Evolutionary conservation across 2,888 invertebrate genomes (phyloP).

Genomic region (Drosophila seclusa): DNA sequence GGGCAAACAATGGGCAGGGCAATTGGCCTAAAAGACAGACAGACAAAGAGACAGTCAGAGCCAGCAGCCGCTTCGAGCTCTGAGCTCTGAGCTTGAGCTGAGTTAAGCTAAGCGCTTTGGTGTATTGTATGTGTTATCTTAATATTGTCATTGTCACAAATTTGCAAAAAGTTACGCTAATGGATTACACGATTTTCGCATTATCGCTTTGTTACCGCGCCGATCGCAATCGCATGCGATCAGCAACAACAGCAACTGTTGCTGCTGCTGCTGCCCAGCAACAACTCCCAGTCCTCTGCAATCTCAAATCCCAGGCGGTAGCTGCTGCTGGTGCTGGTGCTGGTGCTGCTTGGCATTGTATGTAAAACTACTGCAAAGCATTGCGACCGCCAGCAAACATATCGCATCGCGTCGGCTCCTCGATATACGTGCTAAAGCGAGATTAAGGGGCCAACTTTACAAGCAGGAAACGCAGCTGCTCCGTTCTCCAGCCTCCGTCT

Average conservation of each 20-base stretch:
- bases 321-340: slow-evolving; percentile 16
- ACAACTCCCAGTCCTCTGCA: slow-evolving; percentile 5
- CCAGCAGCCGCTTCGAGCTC: not conserved
- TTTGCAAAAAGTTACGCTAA: slow-evolving; percentile 85
- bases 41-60: not conserved
- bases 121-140: slow-evolving; percentile 82
- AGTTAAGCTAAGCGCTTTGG: slow-evolving; percentile 31
- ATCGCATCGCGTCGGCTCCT: slow-evolving; percentile 50
- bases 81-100: not conserved
- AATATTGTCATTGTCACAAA: slow-evolving; percentile 86
- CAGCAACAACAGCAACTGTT: slow-evolving; percentile 44
- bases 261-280: slow-evolving; percentile 10
- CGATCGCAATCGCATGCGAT: slow-evolving; percentile 81
- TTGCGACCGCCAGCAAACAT: slow-evolving; percentile 57
- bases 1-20: slow-evolving; percentile 44
- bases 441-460: slow-evolving; percentile 74
- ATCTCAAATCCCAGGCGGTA: slow-evolving; percentile 7
- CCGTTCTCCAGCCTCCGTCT: not conserved
- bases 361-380: slow-evolving; percentile 74
- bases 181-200: slow-evolving; percentile 85
- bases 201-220: slow-evolving; percentile 84
- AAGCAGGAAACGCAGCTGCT: slow-evolving; percentile 71
- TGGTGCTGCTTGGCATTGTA: slow-evolving; percentile 68
- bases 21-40: slow-evolving; percentile 18
- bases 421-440: slow-evolving; percentile 70